Percentiles rank a stretch among this genome's conserved stretches.
Conservation (phyloP, 2,797 vertebrate genomes). For the Heterohyrax brucei region DNA sequence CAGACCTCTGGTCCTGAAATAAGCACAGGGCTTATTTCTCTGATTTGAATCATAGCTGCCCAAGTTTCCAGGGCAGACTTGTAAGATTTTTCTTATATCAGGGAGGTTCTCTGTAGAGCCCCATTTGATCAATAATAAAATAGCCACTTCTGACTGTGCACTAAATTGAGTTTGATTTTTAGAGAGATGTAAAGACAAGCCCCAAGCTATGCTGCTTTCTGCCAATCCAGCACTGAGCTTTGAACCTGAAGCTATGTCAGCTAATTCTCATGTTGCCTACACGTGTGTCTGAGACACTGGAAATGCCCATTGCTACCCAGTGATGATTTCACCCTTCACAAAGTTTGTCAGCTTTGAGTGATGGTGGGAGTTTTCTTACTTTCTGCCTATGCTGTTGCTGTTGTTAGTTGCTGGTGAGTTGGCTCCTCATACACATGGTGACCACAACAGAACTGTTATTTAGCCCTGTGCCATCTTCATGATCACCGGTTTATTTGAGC, state of each 20-base stretch:
- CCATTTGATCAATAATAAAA: constrained; percentile 80
- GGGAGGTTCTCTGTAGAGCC: constrained; percentile 36
- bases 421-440: not conserved
- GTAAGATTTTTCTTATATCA: constrained; percentile 75
- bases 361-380: not conserved
- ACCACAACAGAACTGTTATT: not conserved
- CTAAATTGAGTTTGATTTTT: constrained; percentile 69
- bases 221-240: not conserved
- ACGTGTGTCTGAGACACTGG: not conserved
- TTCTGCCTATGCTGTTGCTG: not conserved
- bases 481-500: too few relatives aligned
- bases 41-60: constrained; percentile 67
- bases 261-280: not conserved
- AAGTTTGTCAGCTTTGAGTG: too few relatives aligned
- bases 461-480: not conserved
- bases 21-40: constrained; percentile 52
- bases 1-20: constrained; percentile 47
- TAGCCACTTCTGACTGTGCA: constrained; percentile 64
- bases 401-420: not conserved
- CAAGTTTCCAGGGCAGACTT: constrained; percentile 23
- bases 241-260: not conserved
- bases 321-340: not conserved
- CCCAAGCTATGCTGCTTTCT: not conserved
- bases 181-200: not conserved
- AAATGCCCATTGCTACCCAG: not conserved